A percentile compares a stretch with the other conserved stretches of the same genome.
Conservation (phyloP, 2,888 invertebrate genomes). For the Syrphus vitripennis region DNA sequence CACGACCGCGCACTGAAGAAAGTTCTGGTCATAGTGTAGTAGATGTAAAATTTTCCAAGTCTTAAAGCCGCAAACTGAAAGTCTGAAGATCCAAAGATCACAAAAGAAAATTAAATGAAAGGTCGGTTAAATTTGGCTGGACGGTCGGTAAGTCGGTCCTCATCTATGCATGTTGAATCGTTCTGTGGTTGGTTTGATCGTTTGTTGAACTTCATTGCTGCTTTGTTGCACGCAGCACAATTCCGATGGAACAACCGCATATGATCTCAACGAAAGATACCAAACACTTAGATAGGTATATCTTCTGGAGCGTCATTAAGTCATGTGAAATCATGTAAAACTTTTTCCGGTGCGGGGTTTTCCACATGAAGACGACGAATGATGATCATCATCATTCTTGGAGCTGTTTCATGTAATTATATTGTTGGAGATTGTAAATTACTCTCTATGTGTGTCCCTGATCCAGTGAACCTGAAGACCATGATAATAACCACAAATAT, state of each 20-base stretch:
- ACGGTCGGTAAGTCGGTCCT: not conserved
- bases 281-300: constrained; percentile 53
- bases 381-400: constrained; percentile 5
- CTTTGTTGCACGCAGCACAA: constrained; percentile 27
- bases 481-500: constrained; percentile 38
- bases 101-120: constrained; percentile 65
- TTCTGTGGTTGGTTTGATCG: constrained; percentile 25
- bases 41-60: constrained; percentile 21
- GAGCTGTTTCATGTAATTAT: constrained; percentile 52
- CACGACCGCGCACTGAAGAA: constrained; percentile 39
- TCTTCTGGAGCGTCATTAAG: constrained; percentile 53
- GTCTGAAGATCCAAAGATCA: constrained; percentile 46
- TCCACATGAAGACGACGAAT: constrained; percentile 41
- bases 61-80: constrained; percentile 30
- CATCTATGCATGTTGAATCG: not conserved
- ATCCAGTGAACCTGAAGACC: constrained; percentile 67
- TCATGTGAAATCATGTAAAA: constrained; percentile 63
- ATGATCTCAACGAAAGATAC: constrained; percentile 65
- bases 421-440: constrained; percentile 50
- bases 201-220: constrained; percentile 61
- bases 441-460: constrained; percentile 30
- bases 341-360: constrained; percentile 39
- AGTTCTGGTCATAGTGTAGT: constrained; percentile 38
- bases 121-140: constrained; percentile 48
- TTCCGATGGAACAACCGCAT: constrained; percentile 31